These are phyloP conservation scores for Melanchra persicariae DNA, from an alignment of 2,888 invertebrate genomes.

Conservation along the genomic window DNA sequence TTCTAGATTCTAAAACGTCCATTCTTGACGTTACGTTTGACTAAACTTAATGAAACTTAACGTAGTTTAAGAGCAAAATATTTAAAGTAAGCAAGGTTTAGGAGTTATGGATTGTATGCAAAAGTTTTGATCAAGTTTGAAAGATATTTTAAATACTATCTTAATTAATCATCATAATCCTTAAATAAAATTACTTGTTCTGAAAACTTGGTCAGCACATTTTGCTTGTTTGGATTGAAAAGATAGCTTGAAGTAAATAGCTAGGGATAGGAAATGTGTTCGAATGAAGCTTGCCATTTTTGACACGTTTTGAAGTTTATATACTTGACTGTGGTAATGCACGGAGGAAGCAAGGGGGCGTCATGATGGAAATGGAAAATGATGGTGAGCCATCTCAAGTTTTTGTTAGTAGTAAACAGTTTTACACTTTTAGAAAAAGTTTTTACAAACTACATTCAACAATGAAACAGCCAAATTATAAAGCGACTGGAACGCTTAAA, in stretches of 20 bases:
- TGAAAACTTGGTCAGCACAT: slow-evolving; percentile 60
- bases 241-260: slow-evolving; percentile 53
- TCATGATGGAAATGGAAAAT: no score
- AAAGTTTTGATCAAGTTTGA: slow-evolving; percentile 64
- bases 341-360: slow-evolving; percentile 3
- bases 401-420: not conserved
- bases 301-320: slow-evolving; percentile 67
- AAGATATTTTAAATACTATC: slow-evolving; percentile 39
- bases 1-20: slow-evolving; percentile 57
- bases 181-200: slow-evolving; percentile 41
- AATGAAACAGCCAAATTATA: slow-evolving; percentile 1
- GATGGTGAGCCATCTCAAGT: not conserved
- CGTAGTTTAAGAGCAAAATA: slow-evolving; percentile 41
- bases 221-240: slow-evolving; percentile 57
- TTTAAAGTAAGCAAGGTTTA: slow-evolving; percentile 52
- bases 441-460: slow-evolving; percentile 21
- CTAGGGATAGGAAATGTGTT: slow-evolving; percentile 62
- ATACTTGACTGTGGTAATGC: slow-evolving; percentile 47
- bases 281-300: slow-evolving; percentile 65
- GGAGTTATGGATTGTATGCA: slow-evolving; percentile 51
- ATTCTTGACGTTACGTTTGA: slow-evolving; percentile 50
- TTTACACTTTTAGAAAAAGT: slow-evolving; percentile 32
- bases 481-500: not conserved
- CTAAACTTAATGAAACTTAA: slow-evolving; percentile 55
- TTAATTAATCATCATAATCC: slow-evolving; percentile 44